These are phyloP conservation scores for Acestrorhynchus altus DNA, from an alignment of 2,797 vertebrate genomes.

Conservation along the genomic window DNA sequence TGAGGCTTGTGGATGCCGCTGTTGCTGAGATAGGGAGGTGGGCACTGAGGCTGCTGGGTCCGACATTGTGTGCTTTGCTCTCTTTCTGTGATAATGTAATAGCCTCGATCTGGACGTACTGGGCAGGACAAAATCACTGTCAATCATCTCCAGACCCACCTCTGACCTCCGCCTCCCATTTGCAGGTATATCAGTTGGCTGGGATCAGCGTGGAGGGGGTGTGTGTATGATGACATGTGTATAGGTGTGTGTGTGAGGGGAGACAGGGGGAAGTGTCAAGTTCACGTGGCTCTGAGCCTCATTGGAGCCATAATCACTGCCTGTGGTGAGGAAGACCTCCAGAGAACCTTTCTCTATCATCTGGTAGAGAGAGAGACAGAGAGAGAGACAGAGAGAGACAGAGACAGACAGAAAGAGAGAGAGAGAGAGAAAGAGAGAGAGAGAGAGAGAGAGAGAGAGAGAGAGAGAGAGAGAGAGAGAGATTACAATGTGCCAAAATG, in stretches of 20 bases:
- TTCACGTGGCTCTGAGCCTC: constrained; percentile 87
- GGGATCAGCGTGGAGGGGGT: constrained; percentile 42
- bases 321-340: constrained; percentile 90
- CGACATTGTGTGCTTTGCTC: constrained; percentile 87
- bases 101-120: constrained; percentile 92
- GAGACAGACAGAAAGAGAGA: no score
- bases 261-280: constrained; percentile 81
- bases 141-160: constrained; percentile 77
- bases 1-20: constrained; percentile 64
- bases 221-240: no score
- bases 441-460: background rate
- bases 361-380: constrained; percentile 67
- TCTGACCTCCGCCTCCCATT: constrained; percentile 54
- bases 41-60: constrained; percentile 91
- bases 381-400: no score
- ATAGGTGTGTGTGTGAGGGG: constrained; percentile 54
- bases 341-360: constrained; percentile 91
- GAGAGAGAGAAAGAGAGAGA: no score
- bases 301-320: constrained; percentile 90
- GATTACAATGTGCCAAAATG: no score
- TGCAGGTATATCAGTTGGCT: constrained; percentile 80
- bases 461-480: background rate
- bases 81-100: constrained; percentile 90
- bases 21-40: constrained; percentile 65
- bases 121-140: constrained; percentile 91